Conservation (phyloP, 2,797 vertebrate species). For the Tolypeutes matacus region DNA sequence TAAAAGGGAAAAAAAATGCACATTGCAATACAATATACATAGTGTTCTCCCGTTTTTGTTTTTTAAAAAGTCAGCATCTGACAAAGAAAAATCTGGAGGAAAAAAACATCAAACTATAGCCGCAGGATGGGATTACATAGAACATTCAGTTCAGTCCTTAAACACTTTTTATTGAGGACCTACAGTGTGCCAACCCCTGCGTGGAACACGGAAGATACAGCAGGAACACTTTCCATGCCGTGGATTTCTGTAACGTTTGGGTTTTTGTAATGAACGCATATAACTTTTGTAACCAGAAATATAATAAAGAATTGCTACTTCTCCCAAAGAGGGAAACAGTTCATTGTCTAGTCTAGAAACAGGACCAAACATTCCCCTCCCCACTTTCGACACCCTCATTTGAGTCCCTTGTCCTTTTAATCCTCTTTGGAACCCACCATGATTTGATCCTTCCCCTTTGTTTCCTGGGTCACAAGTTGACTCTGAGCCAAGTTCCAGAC, state of each 20-base stretch:
- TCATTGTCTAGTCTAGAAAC: not conserved
- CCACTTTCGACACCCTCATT: not conserved
- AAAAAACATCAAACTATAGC: not conserved
- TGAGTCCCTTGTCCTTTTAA: not conserved
- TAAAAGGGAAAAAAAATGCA: not conserved
- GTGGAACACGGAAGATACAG: not conserved
- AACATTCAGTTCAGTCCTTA: not conserved
- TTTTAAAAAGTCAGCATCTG: not conserved
- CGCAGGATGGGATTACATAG: rapidly evolving
- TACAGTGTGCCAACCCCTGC: not conserved
- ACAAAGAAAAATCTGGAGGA: constrained; percentile 8
- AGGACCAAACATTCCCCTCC: not conserved
- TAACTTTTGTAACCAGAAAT: not conserved
- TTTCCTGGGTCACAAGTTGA: not conserved
- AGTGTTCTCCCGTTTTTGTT: not conserved
- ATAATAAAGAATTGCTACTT: not conserved
- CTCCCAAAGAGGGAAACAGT: not conserved
- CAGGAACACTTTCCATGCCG: rapidly evolving
- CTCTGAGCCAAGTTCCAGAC: not conserved
- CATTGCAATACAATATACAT: not conserved
- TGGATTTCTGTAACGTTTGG: not conserved
- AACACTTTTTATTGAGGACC: not conserved
- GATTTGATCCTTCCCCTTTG: not conserved
- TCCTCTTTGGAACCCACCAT: not conserved
- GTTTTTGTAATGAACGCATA: not conserved